A percentile compares a stretch with the other conserved stretches of the same genome.
These are phyloP conservation scores for Camponotus vicinus DNA, from an alignment of 1,140 invertebrate genomes.

Conservation along the genomic window DNA sequence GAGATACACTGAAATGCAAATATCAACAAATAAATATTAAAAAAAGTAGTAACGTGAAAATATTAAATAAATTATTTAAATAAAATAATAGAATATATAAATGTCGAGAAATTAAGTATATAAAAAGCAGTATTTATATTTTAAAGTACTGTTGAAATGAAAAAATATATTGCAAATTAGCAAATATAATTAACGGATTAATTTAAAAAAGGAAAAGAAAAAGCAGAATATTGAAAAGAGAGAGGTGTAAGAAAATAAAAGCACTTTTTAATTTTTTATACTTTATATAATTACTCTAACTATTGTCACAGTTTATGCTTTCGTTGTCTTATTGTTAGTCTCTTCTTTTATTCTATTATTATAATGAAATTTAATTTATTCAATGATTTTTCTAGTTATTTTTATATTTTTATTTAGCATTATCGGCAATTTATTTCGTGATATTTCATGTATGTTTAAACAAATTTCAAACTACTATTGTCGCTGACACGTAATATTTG, in stretches of 20 bases:
- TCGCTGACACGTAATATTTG: conserved; percentile 35
- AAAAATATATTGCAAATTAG: not conserved
- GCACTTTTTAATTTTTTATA: not conserved
- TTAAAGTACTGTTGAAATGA: not conserved
- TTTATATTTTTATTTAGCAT: conserved; percentile 1
- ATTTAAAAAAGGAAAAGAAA: not conserved
- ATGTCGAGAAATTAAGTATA: not conserved
- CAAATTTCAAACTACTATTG: conserved; percentile 10
- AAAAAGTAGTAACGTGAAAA: not conserved
- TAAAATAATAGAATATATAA: conserved; percentile 5
- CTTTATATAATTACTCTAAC: not conserved
- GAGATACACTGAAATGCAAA: not conserved
- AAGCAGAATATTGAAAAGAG: not conserved
- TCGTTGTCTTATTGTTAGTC: too few species aligned
- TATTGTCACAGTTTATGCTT: not conserved
- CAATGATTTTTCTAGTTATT: not conserved
- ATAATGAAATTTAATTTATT: not conserved
- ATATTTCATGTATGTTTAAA: conserved; percentile 17
- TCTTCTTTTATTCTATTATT: not conserved
- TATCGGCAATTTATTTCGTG: not conserved
- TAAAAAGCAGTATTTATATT: conserved; percentile 5
- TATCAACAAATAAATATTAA: conserved; percentile 24
- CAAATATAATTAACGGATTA: not conserved
- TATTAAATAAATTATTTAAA: not conserved
- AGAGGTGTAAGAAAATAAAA: not conserved